These are phyloP conservation scores for Campylorhamphus procurvoides DNA, from an alignment of 2,113 vertebrate genomes.

Conservation along the genomic window DNA sequence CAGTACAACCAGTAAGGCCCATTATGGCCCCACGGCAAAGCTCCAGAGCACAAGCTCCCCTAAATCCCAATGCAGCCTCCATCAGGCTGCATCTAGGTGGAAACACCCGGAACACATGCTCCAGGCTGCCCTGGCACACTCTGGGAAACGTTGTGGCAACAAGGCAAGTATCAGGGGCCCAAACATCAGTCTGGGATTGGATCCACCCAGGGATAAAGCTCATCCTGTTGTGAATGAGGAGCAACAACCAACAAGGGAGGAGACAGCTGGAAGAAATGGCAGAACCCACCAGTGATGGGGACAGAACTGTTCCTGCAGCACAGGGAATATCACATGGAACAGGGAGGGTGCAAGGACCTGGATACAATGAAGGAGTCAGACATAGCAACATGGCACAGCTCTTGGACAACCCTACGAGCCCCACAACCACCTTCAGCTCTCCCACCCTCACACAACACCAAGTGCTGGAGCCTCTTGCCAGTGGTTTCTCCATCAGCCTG, in stretches of 20 bases:
- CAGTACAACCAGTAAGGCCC: background rate
- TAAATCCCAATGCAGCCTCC: rapidly evolving
- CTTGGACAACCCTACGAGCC: rapidly evolving
- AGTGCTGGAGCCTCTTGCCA: background rate
- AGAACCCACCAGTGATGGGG: background rate
- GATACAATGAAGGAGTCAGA: background rate
- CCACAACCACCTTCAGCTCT: background rate
- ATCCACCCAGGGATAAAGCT: background rate
- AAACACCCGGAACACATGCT: background rate
- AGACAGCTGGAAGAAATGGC: background rate
- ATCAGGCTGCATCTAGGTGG: background rate
- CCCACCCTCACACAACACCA: background rate
- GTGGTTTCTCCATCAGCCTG: rapidly evolving
- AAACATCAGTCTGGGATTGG: background rate
- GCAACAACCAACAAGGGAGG: background rate
- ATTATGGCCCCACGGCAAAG: rapidly evolving
- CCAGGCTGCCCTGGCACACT: background rate
- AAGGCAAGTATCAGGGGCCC: background rate
- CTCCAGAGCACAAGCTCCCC: background rate
- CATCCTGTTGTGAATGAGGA: background rate
- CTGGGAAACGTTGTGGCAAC: background rate
- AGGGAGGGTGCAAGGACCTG: background rate
- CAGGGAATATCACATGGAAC: background rate
- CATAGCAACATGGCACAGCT: background rate
- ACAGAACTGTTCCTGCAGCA: background rate